Evolutionary conservation across 2,888 invertebrate species (phyloP).

Genomic region (Lycaena phlaeas): DNA sequence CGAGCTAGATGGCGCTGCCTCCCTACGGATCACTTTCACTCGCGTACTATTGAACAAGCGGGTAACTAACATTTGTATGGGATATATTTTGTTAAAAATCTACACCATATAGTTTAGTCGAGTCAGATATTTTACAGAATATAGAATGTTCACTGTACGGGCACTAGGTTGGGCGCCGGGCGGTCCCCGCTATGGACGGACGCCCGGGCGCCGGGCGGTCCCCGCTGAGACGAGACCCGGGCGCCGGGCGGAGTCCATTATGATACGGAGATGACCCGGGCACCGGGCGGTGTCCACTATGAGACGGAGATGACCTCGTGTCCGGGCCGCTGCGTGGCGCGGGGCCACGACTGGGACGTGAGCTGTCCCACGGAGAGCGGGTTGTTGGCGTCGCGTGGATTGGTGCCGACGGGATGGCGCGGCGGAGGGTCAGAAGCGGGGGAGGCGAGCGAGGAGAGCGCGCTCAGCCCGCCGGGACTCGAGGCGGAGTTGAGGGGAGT

Average conservation of each 20-base stretch:
- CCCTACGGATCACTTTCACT: not conserved
- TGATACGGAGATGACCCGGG: conserved; percentile 19
- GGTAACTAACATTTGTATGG: not conserved
- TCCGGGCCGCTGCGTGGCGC: conserved; percentile 46
- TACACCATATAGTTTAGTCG: not conserved
- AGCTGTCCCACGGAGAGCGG: conserved; percentile 92
- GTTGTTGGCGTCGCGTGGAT: conserved; percentile 93
- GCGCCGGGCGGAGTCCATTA: conserved; percentile 24
- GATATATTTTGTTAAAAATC: not conserved
- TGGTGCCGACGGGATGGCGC: conserved; percentile 89
- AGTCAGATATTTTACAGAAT: not conserved
- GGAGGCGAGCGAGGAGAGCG: conserved; percentile 77
- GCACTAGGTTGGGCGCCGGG: conserved; percentile 17
- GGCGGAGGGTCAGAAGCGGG: conserved; percentile 81
- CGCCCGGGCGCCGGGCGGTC: not conserved
- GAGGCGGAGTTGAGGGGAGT: conserved; percentile 64
- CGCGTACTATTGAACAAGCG: conserved; percentile 1
- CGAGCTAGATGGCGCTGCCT: conserved; percentile 37
- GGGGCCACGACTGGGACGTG: conserved; percentile 78
- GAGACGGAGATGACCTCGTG: conserved; percentile 69
- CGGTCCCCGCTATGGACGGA: conserved; percentile 16
- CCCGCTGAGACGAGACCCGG: conserved; percentile 14
- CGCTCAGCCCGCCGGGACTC: conserved; percentile 63
- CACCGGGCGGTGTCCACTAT: conserved; percentile 33
- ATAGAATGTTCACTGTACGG: not conserved